Percentiles rank a stretch among this genome's conserved stretches.
Conservation (phyloP, 2,113 vertebrate genomes). For the Cryptotis parvus region DNA sequence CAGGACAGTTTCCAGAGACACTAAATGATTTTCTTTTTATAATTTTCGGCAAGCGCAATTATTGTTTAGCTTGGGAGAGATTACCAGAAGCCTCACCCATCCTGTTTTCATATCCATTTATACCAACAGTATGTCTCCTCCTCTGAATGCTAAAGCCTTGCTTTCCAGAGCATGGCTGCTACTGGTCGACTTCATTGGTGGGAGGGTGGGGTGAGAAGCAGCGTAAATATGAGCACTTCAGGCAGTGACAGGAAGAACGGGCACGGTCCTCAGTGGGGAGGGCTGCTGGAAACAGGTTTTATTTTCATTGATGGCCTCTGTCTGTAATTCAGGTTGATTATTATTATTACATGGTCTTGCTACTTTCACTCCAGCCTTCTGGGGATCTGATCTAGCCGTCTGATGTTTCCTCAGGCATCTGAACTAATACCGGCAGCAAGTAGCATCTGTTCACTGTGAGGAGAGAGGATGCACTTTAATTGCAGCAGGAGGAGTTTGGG, state of each 20-base stretch:
- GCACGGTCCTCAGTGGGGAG: background rate
- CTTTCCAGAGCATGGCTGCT: background rate
- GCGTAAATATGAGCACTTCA: background rate
- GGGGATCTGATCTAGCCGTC: constrained; percentile 18
- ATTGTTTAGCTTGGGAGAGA: constrained; percentile 19
- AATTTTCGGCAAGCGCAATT: background rate
- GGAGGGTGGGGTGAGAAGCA: background rate
- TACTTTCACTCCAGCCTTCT: background rate
- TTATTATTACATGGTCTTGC: constrained; percentile 2
- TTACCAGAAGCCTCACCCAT: background rate
- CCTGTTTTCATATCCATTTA: constrained; percentile 8
- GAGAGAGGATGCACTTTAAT: constrained; percentile 58
- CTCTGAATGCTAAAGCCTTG: background rate
- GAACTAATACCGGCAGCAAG: constrained; percentile 31
- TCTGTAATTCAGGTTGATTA: constrained; percentile 16
- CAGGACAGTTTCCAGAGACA: constrained; percentile 21
- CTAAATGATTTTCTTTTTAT: constrained; percentile 35
- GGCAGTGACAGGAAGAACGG: background rate
- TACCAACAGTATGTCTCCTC: background rate
- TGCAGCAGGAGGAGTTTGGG: constrained; percentile 44
- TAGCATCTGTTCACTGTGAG: constrained; percentile 60
- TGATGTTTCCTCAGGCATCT: constrained; percentile 39
- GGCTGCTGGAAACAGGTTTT: background rate
- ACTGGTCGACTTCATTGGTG: no score
- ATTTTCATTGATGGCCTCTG: constrained; percentile 30